Evolutionary conservation across 2,888 invertebrate species (phyloP).

Genomic region (Polydrusus pterygomalis): DNA sequence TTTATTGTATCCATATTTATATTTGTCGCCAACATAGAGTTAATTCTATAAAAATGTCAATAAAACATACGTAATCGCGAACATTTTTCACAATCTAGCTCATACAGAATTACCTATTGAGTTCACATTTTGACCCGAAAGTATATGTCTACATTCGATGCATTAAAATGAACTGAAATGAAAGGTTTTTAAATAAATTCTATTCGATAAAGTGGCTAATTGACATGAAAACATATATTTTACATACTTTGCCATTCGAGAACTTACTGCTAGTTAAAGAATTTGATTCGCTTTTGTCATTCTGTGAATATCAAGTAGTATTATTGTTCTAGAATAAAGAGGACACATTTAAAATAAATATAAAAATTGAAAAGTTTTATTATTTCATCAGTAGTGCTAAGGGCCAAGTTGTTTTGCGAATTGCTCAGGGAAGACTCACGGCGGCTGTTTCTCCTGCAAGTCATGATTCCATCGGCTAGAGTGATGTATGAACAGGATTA

Average conservation of each 20-base stretch:
- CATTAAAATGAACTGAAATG: constrained; percentile 23
- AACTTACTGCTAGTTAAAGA: background rate
- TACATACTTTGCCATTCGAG: constrained; percentile 23
- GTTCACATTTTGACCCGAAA: constrained; percentile 17
- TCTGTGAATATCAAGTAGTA: constrained; percentile 6
- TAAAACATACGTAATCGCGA: too few relatives aligned
- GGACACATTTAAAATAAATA: too few relatives aligned
- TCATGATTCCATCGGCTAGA: too few relatives aligned
- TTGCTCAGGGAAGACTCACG: too few relatives aligned
- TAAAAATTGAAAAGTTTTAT: too few relatives aligned
- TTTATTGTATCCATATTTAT: too few relatives aligned
- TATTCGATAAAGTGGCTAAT: constrained; percentile 33
- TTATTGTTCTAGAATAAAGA: background rate
- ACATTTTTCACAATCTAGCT: background rate
- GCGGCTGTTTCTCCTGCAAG: too few relatives aligned
- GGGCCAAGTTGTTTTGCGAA: too few relatives aligned
- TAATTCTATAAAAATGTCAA: too few relatives aligned
- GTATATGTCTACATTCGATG: constrained; percentile 4
- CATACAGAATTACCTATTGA: constrained; percentile 6
- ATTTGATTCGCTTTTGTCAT: background rate
- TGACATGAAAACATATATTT: constrained; percentile 49
- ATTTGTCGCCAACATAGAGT: too few relatives aligned
- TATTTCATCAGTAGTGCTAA: too few relatives aligned
- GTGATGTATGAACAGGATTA: too few relatives aligned
- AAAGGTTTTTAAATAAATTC: constrained; percentile 41